phyloP scores from a whole-genome alignment of 2,113 vertebrate genomes.

The Dolichallabes microphthalmus region DNA sequence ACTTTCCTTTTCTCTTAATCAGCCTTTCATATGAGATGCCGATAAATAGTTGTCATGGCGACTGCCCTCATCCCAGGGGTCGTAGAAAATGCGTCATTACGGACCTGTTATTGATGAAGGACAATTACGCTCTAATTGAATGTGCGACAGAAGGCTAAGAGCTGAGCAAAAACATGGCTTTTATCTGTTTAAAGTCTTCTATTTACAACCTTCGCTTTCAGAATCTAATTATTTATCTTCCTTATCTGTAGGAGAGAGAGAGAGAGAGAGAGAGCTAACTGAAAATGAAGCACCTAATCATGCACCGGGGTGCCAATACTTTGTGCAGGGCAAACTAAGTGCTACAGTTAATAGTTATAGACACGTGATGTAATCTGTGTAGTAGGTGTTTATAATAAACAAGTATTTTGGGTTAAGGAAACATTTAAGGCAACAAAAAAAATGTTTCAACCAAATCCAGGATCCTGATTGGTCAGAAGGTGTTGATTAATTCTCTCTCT shows the following conservation, averaged over 20 bases:
- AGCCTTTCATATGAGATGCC: not conserved
- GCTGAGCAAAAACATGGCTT: not conserved
- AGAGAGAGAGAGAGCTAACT: not conserved
- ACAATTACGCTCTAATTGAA: conserved; percentile 19
- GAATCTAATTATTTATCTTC: not conserved
- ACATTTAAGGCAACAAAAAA: not conserved
- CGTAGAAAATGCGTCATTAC: not conserved
- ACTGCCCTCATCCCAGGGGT: not conserved
- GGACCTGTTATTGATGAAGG: not conserved
- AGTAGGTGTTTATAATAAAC: not conserved
- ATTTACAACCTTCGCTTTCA: not conserved
- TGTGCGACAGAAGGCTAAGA: not conserved
- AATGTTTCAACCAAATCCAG: not conserved
- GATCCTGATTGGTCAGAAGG: not conserved
- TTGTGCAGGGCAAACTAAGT: not conserved
- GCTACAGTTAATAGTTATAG: not conserved
- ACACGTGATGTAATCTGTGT: not conserved
- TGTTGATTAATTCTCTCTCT: not conserved
- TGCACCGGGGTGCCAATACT: not conserved
- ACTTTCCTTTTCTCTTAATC: not conserved
- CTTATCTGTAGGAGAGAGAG: not conserved
- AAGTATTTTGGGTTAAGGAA: not conserved
- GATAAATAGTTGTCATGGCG: conserved; percentile 32
- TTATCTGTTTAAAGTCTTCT: not conserved
- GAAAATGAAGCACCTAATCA: not conserved